These are phyloP conservation scores for Lytechinus pictus DNA, from an alignment of 35 echinoderm and acorn worm species.

Conservation along the genomic window DNA sequence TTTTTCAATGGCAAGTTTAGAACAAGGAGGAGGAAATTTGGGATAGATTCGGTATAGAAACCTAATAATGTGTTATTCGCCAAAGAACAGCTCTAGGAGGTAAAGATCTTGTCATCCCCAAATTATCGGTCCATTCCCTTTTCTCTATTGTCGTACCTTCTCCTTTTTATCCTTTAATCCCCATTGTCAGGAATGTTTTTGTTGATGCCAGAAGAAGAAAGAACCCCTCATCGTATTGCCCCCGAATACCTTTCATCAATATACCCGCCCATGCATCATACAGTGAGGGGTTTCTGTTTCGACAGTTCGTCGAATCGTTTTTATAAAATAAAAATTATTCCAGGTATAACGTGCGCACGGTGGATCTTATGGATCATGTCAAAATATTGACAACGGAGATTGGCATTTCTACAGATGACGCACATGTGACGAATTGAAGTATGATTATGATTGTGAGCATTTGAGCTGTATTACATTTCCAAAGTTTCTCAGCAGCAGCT, in stretches of 20 bases:
- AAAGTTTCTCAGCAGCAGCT: neutral
- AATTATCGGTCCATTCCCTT: neutral
- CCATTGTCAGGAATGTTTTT: slow-evolving; percentile 6
- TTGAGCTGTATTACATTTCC: neutral
- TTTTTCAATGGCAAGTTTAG: too few species aligned
- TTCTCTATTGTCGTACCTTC: neutral
- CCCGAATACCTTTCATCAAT: neutral
- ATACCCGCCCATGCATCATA: neutral
- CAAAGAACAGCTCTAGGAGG: neutral
- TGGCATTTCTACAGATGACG: neutral
- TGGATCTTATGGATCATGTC: neutral
- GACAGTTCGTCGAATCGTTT: neutral
- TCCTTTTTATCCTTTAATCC: neutral
- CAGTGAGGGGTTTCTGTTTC: neutral
- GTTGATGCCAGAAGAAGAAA: neutral
- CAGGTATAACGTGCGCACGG: neutral
- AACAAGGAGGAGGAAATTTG: too few species aligned
- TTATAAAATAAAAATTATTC: neutral
- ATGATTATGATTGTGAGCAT: neutral
- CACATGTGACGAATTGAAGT: too few species aligned
- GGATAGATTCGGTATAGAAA: neutral
- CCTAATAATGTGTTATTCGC: neutral
- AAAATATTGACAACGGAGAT: neutral
- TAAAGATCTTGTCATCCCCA: neutral
- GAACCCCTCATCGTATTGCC: neutral